Conservation (phyloP, 2,888 invertebrate species). For the Frankliniella intonsa region DNA sequence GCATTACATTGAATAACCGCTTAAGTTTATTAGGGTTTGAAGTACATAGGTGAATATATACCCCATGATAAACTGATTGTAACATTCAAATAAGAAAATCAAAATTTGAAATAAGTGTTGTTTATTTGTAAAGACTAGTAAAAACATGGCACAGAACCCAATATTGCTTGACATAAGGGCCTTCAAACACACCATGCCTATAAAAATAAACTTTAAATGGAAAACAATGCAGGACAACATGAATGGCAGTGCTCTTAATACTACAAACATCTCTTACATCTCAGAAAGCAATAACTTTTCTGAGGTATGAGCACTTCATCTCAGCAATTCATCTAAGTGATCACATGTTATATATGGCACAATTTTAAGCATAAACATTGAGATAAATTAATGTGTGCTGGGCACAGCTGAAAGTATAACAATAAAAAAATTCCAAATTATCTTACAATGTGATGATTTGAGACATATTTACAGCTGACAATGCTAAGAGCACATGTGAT, state of each 20-base stretch:
- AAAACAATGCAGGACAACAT: conserved; percentile 13
- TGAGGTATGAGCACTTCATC: background rate
- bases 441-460: background rate
- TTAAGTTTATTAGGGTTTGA: no score
- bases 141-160: background rate
- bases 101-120: background rate
- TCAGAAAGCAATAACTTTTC: background rate
- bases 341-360: conserved; percentile 15
- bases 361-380: background rate
- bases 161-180: background rate
- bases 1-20: no score
- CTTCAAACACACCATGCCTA: background rate
- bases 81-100: background rate
- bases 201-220: conserved; percentile 27
- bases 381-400: background rate
- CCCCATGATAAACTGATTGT: no score
- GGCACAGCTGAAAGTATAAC: background rate
- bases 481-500: background rate
- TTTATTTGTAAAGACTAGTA: conserved; percentile 20
- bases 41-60: no score
- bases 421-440: background rate
- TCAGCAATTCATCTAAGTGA: background rate
- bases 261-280: background rate
- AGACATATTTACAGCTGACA: background rate
- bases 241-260: conserved; percentile 2